phyloP scores from a whole-genome alignment of 2,113 vertebrate species.

The Prietella phreatophila region DNA sequence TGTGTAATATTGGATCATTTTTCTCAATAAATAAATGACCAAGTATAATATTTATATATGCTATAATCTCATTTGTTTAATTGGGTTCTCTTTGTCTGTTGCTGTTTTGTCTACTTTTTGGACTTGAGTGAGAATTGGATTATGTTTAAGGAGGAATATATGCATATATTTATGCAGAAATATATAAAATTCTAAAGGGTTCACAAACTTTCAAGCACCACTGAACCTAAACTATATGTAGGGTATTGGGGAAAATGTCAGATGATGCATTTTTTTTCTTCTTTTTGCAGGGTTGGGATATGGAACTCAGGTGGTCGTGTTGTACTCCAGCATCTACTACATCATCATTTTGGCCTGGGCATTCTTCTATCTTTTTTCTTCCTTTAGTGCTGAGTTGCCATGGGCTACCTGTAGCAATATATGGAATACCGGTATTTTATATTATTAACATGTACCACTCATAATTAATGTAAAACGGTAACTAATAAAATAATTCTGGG shows the following conservation, averaged over 20 bases:
- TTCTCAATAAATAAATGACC: no score
- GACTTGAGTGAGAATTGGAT: no score
- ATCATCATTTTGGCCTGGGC: slow-evolving; percentile 95
- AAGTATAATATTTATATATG: no score
- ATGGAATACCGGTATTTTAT: slow-evolving; percentile 86
- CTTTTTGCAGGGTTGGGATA: slow-evolving; percentile 70
- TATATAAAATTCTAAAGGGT: no score
- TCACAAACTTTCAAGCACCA: no score
- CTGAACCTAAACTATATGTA: no score
- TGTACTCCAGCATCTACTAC: slow-evolving; percentile 80
- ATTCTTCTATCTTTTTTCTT: slow-evolving; percentile 93
- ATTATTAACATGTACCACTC: neutral
- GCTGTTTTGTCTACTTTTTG: no score
- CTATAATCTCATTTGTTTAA: no score
- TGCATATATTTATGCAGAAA: no score
- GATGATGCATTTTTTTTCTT: neutral
- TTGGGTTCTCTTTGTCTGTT: no score
- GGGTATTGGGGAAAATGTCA: neutral
- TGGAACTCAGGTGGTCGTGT: slow-evolving; percentile 70
- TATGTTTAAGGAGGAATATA: no score
- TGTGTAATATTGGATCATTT: no score
- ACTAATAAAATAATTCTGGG: neutral
- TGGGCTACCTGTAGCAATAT: slow-evolving; percentile 86
- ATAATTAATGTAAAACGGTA: neutral
- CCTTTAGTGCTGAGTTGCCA: slow-evolving; percentile 82